Evolutionary conservation across 1,140 invertebrate genomes (phyloP), one percentile per base, ranked within the genome.

Genomic region (Drosophila sechellia): DNA sequence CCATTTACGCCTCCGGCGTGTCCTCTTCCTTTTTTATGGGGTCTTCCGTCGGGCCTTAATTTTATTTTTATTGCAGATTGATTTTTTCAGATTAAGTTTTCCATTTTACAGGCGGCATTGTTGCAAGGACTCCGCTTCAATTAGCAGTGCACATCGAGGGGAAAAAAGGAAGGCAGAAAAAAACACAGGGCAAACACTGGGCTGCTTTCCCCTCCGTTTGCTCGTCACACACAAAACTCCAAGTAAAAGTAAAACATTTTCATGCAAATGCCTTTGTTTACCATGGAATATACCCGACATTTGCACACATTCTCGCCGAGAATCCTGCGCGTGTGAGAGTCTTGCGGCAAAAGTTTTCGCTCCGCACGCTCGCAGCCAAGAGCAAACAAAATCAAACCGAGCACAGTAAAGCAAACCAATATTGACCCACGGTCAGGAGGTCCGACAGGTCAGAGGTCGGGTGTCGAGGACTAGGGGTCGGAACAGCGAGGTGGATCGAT

Each of bases 1-100:
- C 22, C 39, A 42, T 42, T n/a, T 42, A n/a, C 39, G 13, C 13
- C 13, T 13, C 42, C 37, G 17, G 35, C 40, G 15, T 15, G 43
- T 50, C 31, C 37, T 34, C 53, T 22, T 35, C 37, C 15, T 53
- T 57, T 43, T 59, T 39, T 54, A 25, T 27, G 27, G 34, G 20
- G 13, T 37, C 39, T 37, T 61, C 42, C 52, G 60, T 31, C 56
- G 45, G 55, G 63, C 61, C 80, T 89, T 84, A 90, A 87, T 90
- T 89, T 89, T 78, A 90, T 85, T 90, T 89, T 89, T 89, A 89
- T 89, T 84, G 84, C 85, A 84, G 84, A 90, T 80, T 89, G 84
- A 90, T 89, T 89, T 84, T 90, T 90, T 70, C 69, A 89, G 84
- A 83, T 87, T 85, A 84, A 80, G 77, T 85, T 90, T 87, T 79